Percentiles rank a stretch among this genome's conserved stretches.
phyloP scores from a whole-genome alignment of 2,888 invertebrate genomes.

The Meandrusa payeni region DNA sequence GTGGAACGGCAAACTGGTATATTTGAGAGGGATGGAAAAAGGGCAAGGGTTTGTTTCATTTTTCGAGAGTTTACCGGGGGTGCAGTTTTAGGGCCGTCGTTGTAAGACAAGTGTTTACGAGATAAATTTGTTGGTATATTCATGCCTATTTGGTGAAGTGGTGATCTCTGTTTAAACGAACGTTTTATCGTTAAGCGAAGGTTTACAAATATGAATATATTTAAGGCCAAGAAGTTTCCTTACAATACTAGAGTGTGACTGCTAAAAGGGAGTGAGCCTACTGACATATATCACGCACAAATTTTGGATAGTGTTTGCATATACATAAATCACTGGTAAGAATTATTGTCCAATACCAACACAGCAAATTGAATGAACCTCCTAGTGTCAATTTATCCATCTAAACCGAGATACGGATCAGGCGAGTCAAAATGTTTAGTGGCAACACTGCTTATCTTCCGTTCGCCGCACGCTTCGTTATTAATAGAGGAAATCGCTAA shows the following conservation, averaged over 20 bases:
- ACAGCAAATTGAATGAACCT: not conserved
- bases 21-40: constrained; percentile 17
- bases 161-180: too few species aligned
- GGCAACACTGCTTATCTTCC: constrained; percentile 54
- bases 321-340: too few species aligned
- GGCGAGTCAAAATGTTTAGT: constrained; percentile 70
- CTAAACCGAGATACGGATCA: constrained; percentile 35
- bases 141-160: too few species aligned
- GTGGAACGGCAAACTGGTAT: constrained; percentile 5
- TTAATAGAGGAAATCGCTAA: constrained; percentile 73
- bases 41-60: not conserved
- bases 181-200: too few species aligned
- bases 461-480: constrained; percentile 55
- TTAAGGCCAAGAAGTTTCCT: too few species aligned
- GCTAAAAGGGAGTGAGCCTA: too few species aligned
- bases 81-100: constrained; percentile 12
- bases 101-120: constrained; percentile 11
- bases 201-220: too few species aligned
- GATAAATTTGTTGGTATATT: constrained; percentile 9
- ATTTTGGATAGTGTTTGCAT: too few species aligned
- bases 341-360: too few species aligned
- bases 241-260: too few species aligned
- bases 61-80: constrained; percentile 14
- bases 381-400: constrained; percentile 21
- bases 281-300: too few species aligned